Percentiles rank a stretch among this genome's conserved stretches.
Evolutionary conservation across 1,140 invertebrate genomes (phyloP).

Genomic region (Conus ventricosus): DNA sequence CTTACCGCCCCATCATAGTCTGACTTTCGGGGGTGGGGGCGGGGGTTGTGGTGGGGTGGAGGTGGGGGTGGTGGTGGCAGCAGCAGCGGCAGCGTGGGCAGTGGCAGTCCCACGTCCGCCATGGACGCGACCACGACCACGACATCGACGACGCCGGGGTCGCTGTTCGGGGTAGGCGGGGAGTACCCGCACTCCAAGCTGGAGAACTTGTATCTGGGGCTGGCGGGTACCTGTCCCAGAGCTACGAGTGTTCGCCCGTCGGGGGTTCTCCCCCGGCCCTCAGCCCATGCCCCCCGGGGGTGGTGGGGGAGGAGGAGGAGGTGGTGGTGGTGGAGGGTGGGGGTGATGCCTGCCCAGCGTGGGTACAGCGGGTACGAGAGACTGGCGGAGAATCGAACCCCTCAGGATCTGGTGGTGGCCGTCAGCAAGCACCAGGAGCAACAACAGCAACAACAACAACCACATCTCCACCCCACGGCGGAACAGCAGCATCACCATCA

Average conservation of each 20-base stretch:
- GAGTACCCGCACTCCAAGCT: background rate
- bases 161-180: background rate
- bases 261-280: slow-evolving; percentile 12
- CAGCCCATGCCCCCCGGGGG: background rate
- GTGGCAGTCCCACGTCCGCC: slow-evolving; percentile 2
- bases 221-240: background rate
- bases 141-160: background rate
- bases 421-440: slow-evolving; percentile 14
- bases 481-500: slow-evolving; percentile 28
- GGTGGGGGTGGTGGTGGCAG: background rate
- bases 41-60: background rate
- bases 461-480: slow-evolving; percentile 21
- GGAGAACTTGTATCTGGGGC: slow-evolving; percentile 7
- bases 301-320: background rate
- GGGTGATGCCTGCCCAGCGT: background rate
- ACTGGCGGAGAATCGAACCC: slow-evolving; percentile 36
- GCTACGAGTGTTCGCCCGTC: slow-evolving; percentile 1
- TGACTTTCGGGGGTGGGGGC: background rate
- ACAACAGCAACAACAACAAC: slow-evolving; percentile 29
- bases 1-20: background rate
- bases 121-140: slow-evolving; percentile 6
- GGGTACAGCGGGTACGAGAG: slow-evolving; percentile 28
- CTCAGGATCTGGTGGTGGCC: slow-evolving; percentile 27
- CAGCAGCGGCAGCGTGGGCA: background rate
- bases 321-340: background rate